These are phyloP conservation scores for Quiscalus mexicanus DNA, from an alignment of 2,113 vertebrate species.

Conservation along the genomic window DNA sequence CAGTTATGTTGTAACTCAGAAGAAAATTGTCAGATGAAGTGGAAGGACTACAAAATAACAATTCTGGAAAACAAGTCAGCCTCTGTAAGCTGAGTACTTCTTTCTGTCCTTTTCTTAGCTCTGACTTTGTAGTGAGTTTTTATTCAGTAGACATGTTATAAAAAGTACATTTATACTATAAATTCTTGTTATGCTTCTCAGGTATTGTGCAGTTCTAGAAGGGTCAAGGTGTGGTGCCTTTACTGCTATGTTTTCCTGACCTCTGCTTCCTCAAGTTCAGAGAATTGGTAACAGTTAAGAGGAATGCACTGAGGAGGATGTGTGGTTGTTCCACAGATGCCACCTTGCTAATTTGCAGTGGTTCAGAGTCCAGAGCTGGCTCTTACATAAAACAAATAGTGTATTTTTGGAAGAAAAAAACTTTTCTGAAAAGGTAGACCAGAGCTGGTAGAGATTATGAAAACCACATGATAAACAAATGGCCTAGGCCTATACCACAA, in stretches of 20 bases:
- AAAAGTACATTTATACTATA: background rate
- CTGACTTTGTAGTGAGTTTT: background rate
- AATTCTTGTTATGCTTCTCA: background rate
- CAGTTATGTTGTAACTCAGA: background rate
- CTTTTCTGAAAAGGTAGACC: background rate
- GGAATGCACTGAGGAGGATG: background rate
- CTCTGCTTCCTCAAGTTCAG: background rate
- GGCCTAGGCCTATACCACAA: background rate
- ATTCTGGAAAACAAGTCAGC: background rate
- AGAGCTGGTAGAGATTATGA: background rate
- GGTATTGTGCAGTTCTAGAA: background rate
- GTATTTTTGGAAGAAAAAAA: background rate
- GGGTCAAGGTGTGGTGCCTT: background rate
- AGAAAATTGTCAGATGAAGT: background rate
- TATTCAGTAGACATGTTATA: background rate
- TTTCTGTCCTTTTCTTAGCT: background rate
- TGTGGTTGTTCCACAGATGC: background rate
- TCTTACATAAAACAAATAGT: background rate
- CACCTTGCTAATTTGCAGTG: background rate
- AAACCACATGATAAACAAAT: constrained; percentile 48
- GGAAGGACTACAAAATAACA: background rate
- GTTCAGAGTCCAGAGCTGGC: background rate
- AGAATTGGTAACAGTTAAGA: background rate
- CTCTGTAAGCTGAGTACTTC: background rate
- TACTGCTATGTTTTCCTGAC: background rate